Percentiles rank a stretch among this genome's conserved stretches.
phyloP scores from a whole-genome alignment of 2,797 vertebrate genomes.

The Enteromius thamalakanensis region DNA sequence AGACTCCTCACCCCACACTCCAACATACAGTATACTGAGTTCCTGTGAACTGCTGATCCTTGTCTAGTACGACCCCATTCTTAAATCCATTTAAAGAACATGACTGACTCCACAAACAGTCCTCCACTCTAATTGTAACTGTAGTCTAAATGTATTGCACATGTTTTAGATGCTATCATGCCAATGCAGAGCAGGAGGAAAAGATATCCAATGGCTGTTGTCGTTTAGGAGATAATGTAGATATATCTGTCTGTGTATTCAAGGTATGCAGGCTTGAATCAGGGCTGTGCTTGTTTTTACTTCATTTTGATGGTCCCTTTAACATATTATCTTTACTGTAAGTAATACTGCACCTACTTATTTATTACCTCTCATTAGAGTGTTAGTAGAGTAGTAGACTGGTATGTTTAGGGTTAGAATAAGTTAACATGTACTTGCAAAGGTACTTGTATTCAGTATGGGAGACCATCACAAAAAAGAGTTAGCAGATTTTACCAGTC shows the following conservation, averaged over 20 bases:
- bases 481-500: no score
- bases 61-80: background rate
- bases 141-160: slow-evolving; percentile 40
- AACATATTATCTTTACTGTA: no score
- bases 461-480: no score
- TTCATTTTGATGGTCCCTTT: no score
- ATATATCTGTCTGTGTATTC: slow-evolving; percentile 58
- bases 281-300: slow-evolving; percentile 41
- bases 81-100: slow-evolving; percentile 47
- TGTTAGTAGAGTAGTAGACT: no score
- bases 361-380: no score
- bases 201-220: slow-evolving; percentile 32
- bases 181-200: slow-evolving; percentile 20
- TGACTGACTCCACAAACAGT: slow-evolving; percentile 34
- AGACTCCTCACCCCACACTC: slow-evolving; percentile 1
- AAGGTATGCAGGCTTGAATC: slow-evolving; percentile 48
- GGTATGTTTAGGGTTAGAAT: no score
- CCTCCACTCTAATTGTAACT: slow-evolving; percentile 26
- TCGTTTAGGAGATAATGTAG: slow-evolving; percentile 48
- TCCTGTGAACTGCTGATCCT: background rate
- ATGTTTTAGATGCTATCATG: slow-evolving; percentile 55
- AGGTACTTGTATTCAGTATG: no score
- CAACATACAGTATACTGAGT: slow-evolving; percentile 18
- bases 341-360: no score
- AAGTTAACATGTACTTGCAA: no score